A percentile compares a stretch with the other conserved stretches of the same genome.
These are phyloP conservation scores for Calyptomena viridis DNA, from an alignment of 2,113 vertebrate species.

Conservation along the genomic window DNA sequence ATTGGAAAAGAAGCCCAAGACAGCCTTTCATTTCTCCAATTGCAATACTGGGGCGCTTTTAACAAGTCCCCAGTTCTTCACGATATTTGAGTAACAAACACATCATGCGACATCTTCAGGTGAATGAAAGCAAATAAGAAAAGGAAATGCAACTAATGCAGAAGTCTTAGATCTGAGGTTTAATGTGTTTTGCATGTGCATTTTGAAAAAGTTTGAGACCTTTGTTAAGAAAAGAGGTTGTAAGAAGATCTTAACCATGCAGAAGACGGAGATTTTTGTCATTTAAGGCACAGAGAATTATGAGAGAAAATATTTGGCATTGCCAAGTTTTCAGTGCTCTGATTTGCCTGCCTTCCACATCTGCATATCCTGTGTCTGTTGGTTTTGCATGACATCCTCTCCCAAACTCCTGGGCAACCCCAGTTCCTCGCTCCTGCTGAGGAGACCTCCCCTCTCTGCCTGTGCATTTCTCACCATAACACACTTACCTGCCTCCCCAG, in stretches of 20 bases:
- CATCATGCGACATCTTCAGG: neutral
- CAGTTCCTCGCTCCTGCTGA: neutral
- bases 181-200: neutral
- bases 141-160: neutral
- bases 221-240: neutral
- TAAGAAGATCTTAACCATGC: neutral
- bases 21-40: neutral
- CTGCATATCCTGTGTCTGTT: neutral
- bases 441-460: neutral
- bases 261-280: neutral
- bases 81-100: neutral
- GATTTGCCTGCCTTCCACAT: neutral
- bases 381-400: neutral
- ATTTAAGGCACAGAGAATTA: neutral
- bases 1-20: neutral
- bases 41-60: neutral
- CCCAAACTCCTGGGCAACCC: neutral
- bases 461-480: neutral
- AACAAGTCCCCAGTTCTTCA: neutral
- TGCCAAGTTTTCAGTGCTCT: neutral
- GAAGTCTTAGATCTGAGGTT: neutral
- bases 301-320: neutral
- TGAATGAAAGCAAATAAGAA: neutral
- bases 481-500: neutral
- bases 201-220: neutral